These are phyloP conservation scores for Drosophila nigricruria DNA, from an alignment of 2,888 invertebrate species.

Conservation along the genomic window DNA sequence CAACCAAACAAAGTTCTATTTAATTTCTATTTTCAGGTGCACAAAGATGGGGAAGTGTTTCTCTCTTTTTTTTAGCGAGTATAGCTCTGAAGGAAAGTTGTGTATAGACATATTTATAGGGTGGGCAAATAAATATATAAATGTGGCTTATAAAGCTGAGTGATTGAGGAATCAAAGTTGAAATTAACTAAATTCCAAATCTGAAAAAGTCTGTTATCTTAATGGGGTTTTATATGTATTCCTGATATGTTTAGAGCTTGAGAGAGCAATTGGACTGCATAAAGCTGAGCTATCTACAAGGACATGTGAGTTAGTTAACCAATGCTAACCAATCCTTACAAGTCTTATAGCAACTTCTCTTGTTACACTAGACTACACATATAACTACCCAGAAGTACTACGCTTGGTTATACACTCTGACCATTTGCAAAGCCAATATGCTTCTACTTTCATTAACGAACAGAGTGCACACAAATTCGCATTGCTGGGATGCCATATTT, in stretches of 20 bases:
- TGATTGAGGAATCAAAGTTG: no score
- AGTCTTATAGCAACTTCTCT: not conserved
- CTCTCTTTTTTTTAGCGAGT: not conserved
- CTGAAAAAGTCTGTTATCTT: no score
- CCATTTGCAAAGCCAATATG: not conserved
- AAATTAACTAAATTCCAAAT: no score
- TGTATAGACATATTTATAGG: not conserved
- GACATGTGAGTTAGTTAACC: no score
- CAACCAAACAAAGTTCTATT: slow-evolving; percentile 16
- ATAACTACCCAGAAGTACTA: not conserved
- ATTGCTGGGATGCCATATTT: slow-evolving; percentile 9
- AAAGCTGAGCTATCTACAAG: no score
- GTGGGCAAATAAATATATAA: no score
- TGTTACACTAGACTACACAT: not conserved
- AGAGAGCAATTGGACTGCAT: no score
- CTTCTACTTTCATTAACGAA: not conserved
- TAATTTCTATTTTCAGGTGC: slow-evolving; percentile 4
- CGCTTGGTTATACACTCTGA: not conserved
- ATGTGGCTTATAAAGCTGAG: no score
- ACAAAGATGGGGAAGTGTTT: not conserved
- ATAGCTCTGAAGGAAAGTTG: not conserved
- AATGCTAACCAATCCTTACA: not conserved
- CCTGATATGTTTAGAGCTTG: no score
- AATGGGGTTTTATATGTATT: no score
- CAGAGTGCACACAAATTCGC: not conserved